A percentile compares a stretch with the other conserved stretches of the same genome.
Conservation (phyloP, 92 coral and sea anemone genomes). For the Porites evermanni region DNA sequence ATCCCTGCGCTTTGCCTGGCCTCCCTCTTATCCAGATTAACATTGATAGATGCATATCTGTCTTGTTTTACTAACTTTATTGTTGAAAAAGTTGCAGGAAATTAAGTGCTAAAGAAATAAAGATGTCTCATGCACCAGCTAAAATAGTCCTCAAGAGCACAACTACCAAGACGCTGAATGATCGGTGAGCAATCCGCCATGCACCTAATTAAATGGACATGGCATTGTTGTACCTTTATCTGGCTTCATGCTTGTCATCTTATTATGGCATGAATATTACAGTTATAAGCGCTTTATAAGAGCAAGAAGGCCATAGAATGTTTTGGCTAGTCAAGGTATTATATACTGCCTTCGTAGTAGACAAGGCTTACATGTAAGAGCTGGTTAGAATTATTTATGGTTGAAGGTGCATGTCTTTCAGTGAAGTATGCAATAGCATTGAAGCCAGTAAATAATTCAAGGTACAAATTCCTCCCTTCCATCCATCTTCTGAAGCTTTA, state of each 20-base stretch:
- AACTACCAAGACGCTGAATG: slow-evolving; percentile 96
- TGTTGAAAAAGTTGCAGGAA: slow-evolving; percentile 42
- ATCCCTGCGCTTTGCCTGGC: neutral
- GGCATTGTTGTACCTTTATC: slow-evolving; percentile 53
- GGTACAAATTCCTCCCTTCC: slow-evolving; percentile 70
- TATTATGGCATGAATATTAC: slow-evolving; percentile 25
- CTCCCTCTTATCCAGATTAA: neutral
- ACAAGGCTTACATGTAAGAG: neutral
- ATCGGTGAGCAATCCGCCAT: slow-evolving; percentile 87
- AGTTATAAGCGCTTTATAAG: neutral
- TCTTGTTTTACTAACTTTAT: neutral
- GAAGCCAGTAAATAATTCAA: slow-evolving; percentile 56
- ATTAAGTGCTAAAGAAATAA: slow-evolving; percentile 5
- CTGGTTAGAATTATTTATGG: slow-evolving; percentile 19
- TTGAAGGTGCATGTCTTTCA: slow-evolving; percentile 23
- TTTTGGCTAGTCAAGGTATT: slow-evolving; percentile 9
- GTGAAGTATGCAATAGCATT: slow-evolving; percentile 25
- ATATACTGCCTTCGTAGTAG: neutral
- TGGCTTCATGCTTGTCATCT: slow-evolving; percentile 66
- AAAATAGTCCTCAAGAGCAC: slow-evolving; percentile 97
- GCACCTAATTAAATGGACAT: slow-evolving; percentile 47
- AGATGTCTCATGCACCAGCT: slow-evolving; percentile 76
- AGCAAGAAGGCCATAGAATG: slow-evolving; percentile 9
- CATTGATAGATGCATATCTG: neutral
- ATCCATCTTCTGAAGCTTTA: slow-evolving; percentile 92